Percentiles rank a stretch among this genome's conserved stretches.
Conservation (phyloP, 2,888 invertebrate genomes). For the Uloborus plumipes region DNA sequence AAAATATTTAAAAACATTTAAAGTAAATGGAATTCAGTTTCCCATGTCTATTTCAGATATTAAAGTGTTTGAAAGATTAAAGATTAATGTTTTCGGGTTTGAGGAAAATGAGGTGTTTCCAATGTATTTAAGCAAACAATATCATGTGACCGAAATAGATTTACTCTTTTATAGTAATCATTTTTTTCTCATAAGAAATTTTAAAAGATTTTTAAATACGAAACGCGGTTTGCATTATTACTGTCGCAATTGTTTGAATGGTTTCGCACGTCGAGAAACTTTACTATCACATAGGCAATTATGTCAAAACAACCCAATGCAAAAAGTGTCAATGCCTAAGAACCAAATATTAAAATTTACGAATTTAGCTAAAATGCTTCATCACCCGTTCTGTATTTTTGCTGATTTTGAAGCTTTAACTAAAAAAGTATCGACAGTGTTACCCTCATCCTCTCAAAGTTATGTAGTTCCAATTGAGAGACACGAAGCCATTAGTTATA, state of each 20-base stretch:
- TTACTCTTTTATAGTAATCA: slow-evolving; percentile 4
- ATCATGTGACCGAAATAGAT: not conserved
- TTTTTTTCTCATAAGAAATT: slow-evolving; percentile 17
- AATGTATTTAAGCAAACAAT: too few species aligned
- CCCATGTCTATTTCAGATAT: too few species aligned
- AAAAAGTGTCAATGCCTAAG: slow-evolving; percentile 1
- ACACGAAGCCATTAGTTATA: slow-evolving; percentile 6
- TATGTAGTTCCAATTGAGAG: not conserved
- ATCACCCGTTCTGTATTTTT: too few species aligned
- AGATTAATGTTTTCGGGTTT: too few species aligned
- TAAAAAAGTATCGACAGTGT: too few species aligned
- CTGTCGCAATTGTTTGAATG: slow-evolving; percentile 7
- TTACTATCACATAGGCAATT: too few species aligned
- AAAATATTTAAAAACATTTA: too few species aligned
- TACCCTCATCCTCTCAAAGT: too few species aligned
- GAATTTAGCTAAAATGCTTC: not conserved
- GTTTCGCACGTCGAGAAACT: slow-evolving; percentile 1
- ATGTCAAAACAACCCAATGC: not conserved
- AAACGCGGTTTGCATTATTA: not conserved
- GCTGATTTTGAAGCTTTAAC: too few species aligned
- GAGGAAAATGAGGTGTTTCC: too few species aligned
- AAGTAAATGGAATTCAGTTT: too few species aligned
- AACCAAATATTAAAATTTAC: slow-evolving; percentile 18
- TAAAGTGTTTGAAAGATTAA: too few species aligned
- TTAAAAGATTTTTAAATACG: not conserved